Conservation (phyloP, 2,797 vertebrate genomes). For the Protonibea diacanthus region DNA sequence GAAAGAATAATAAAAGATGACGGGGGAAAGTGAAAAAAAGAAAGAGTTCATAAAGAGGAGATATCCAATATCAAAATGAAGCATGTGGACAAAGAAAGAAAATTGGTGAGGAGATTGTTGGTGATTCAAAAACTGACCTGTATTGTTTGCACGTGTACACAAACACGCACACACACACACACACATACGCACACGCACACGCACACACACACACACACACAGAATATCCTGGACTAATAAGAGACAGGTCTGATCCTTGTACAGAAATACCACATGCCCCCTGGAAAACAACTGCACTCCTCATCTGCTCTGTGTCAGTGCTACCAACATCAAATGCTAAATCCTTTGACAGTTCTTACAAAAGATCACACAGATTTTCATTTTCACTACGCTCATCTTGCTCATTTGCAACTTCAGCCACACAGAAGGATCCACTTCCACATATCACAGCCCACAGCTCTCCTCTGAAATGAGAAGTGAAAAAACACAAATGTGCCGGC, state of each 20-base stretch:
- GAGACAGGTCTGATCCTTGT: neutral
- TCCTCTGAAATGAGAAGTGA: constrained; percentile 42
- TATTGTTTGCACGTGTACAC: neutral
- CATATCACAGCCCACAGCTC: neutral
- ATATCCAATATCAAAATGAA: neutral
- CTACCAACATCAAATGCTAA: neutral
- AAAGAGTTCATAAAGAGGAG: neutral
- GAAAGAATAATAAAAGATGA: neutral
- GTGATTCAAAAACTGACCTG: neutral
- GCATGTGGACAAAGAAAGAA: neutral
- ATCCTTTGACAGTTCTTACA: constrained; percentile 1
- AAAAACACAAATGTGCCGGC: constrained; percentile 35
- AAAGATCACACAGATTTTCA: neutral
- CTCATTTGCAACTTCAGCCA: constrained; percentile 19
- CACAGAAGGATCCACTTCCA: constrained; percentile 19
- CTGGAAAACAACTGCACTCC: constrained; percentile 3
- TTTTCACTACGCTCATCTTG: neutral
- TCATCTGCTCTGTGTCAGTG: neutral
- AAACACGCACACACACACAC: neutral
- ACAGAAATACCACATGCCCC: neutral
- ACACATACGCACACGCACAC: fast-evolving
- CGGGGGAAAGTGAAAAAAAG: neutral
- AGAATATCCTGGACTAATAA: neutral
- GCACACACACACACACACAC: neutral
- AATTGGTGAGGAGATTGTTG: neutral